phyloP scores from a whole-genome alignment of 2,113 vertebrate genomes.

The Percina caprodes region DNA sequence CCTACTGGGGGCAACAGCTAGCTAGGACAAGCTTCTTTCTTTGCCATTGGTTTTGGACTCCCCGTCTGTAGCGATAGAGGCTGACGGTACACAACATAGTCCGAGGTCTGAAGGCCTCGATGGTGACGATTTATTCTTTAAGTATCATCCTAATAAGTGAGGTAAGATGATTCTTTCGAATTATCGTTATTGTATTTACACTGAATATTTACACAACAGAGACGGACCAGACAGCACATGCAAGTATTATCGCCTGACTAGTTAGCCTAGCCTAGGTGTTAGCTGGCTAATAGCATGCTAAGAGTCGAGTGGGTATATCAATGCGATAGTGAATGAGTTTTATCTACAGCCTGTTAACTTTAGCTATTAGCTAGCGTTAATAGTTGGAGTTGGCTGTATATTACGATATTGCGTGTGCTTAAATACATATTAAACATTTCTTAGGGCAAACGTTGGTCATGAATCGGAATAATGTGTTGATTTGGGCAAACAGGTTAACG shows the following conservation, averaged over 20 bases:
- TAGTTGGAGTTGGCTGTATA: not conserved
- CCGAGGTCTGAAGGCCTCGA: slow-evolving; percentile 67
- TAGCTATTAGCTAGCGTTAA: slow-evolving; percentile 17
- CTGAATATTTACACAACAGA: not conserved
- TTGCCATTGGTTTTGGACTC: not conserved
- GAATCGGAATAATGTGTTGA: not conserved
- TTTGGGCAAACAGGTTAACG: too few relatives aligned
- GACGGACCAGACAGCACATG: not conserved
- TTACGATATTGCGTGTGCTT: not conserved
- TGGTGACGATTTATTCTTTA: not conserved
- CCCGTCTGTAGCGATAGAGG: not conserved
- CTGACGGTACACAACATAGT: slow-evolving; percentile 32
- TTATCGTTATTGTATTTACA: not conserved
- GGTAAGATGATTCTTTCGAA: slow-evolving; percentile 55
- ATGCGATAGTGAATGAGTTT: not conserved
- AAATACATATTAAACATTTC: not conserved
- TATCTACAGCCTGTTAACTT: slow-evolving; percentile 23
- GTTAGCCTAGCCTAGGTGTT: slow-evolving; percentile 58
- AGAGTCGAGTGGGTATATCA: not conserved
- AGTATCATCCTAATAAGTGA: slow-evolving; percentile 18
- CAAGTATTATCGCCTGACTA: not conserved
- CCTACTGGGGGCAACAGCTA: not conserved
- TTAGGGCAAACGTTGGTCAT: not conserved
- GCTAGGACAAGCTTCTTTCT: not conserved
- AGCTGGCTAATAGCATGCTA: slow-evolving; percentile 48